These are phyloP conservation scores for Aplochiton taeniatus DNA, from an alignment of 2,797 vertebrate species.

Conservation along the genomic window DNA sequence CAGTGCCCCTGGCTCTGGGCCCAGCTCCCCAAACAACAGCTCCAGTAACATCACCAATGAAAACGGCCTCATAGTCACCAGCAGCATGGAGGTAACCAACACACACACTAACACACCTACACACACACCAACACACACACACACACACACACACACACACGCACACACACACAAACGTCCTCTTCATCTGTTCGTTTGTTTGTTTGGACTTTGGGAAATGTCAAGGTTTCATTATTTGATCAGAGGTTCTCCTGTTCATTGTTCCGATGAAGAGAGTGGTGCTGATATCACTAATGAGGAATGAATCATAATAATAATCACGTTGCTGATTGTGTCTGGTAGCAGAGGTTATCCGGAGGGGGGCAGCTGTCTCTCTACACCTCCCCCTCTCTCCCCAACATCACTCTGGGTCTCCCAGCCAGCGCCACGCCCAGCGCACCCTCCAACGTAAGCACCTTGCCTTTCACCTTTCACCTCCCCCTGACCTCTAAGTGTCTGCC, in stretches of 20 bases:
- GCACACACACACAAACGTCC: no score
- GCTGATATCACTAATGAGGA: no score
- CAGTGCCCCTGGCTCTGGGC: constrained; percentile 93
- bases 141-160: constrained; percentile 1
- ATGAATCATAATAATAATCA: no score
- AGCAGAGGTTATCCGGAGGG: constrained; percentile 85
- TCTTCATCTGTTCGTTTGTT: no score
- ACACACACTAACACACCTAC: constrained; percentile 1
- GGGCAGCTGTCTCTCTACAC: constrained; percentile 95
- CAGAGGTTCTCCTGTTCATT: no score
- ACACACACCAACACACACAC: constrained; percentile 4
- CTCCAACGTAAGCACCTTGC: constrained; percentile 74
- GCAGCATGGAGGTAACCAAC: constrained; percentile 80
- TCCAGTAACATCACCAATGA: constrained; percentile 89
- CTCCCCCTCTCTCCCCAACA: constrained; percentile 95
- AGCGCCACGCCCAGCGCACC: constrained; percentile 79
- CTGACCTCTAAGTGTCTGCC: no score
- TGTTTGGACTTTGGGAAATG: no score
- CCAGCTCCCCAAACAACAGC: constrained; percentile 97
- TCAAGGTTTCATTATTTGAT: no score
- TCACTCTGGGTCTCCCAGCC: constrained; percentile 93
- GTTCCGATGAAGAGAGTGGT: no score
- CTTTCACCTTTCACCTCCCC: no score
- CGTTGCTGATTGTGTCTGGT: constrained; percentile 69
- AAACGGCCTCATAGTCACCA: constrained; percentile 84